Conservation (phyloP, 2,888 invertebrate species). For the Chymomyza caudatula region DNA sequence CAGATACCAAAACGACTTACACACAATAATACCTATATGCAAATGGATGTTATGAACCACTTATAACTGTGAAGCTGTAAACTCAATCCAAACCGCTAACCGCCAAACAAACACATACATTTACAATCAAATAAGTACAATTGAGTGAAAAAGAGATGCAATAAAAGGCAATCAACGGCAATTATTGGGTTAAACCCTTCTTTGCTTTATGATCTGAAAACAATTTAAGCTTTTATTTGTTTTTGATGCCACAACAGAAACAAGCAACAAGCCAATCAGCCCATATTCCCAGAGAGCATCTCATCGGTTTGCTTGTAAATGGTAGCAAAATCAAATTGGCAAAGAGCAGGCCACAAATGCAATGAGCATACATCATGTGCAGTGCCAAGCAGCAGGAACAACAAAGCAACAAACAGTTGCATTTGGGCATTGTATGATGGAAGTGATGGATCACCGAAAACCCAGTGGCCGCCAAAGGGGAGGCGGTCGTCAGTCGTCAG, state of each 20-base stretch:
- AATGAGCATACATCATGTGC: slow-evolving; percentile 64
- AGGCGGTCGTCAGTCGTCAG: slow-evolving; percentile 7
- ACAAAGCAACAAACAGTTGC: slow-evolving; percentile 31
- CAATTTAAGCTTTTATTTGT: slow-evolving; percentile 71
- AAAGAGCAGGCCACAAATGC: slow-evolving; percentile 37
- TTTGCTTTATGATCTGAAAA: slow-evolving; percentile 67
- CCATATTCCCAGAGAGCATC: slow-evolving; percentile 18
- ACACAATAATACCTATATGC: too few species aligned
- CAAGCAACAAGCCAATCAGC: slow-evolving; percentile 28
- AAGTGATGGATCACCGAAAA: slow-evolving; percentile 51
- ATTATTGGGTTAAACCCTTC: slow-evolving; percentile 62
- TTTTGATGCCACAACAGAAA: slow-evolving; percentile 56
- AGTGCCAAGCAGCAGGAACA: slow-evolving; percentile 2
- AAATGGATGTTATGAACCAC: too few species aligned
- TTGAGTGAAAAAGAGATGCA: slow-evolving; percentile 1
- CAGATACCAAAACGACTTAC: too few species aligned
- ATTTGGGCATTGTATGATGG: slow-evolving; percentile 34
- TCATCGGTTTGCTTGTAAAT: slow-evolving; percentile 23
- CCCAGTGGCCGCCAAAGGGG: slow-evolving; percentile 8
- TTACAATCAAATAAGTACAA: not conserved
- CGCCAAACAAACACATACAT: slow-evolving; percentile 27
- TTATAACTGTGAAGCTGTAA: slow-evolving; percentile 68
- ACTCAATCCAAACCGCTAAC: slow-evolving; percentile 47
- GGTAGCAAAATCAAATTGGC: slow-evolving; percentile 42
- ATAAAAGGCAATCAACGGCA: slow-evolving; percentile 58